These are phyloP conservation scores for Sylvietta virens DNA, from an alignment of 2,113 vertebrate species.

Conservation along the genomic window DNA sequence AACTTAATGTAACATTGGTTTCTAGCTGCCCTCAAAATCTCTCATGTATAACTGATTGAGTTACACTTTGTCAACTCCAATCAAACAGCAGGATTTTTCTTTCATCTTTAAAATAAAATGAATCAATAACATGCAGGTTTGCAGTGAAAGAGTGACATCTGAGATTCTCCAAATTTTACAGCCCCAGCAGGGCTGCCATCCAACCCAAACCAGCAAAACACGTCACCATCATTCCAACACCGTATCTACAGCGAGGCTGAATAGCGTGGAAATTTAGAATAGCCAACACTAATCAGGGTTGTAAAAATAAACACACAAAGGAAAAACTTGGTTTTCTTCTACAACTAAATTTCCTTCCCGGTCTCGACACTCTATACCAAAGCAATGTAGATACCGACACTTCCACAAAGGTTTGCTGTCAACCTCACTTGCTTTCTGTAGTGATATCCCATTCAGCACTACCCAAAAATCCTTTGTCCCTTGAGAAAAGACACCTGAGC, in stretches of 20 bases:
- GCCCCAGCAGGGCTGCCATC: neutral
- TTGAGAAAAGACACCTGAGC: neutral
- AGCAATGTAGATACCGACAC: neutral
- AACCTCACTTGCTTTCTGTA: neutral
- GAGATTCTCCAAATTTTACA: neutral
- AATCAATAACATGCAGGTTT: neutral
- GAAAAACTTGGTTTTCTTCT: neutral
- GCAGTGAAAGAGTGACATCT: neutral
- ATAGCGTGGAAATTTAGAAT: neutral
- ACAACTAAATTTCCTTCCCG: neutral
- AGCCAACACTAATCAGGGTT: neutral
- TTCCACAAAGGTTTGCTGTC: neutral
- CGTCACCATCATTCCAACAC: fast-evolving
- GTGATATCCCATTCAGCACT: neutral
- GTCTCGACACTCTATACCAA: neutral
- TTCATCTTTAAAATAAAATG: neutral
- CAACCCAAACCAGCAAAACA: neutral
- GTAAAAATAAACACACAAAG: neutral
- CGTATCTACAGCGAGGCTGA: neutral
- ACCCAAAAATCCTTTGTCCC: fast-evolving
- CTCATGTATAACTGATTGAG: neutral
- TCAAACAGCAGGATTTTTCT: neutral
- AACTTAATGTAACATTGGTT: neutral
- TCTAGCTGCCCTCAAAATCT: neutral
- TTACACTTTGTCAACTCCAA: neutral